phyloP scores from a whole-genome alignment of 2,888 invertebrate species.

The Zhuqinia jingwanae region DNA sequence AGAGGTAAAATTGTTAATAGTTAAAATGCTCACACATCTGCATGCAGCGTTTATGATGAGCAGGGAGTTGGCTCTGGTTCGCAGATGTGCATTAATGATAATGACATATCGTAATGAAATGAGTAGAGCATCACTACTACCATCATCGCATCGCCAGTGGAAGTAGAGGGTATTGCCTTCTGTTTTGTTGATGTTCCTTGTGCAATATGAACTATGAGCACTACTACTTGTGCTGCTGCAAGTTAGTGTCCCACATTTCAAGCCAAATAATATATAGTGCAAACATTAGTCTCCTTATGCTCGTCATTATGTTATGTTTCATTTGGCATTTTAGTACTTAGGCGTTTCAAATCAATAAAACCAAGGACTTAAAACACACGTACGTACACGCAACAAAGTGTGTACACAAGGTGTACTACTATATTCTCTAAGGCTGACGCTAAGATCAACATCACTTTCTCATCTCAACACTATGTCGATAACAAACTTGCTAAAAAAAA shows the following conservation, averaged over 20 bases:
- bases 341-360: conserved; percentile 64
- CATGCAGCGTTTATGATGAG: neutral
- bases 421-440: neutral
- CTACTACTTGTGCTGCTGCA: conserved; percentile 16
- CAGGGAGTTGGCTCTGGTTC: conserved; percentile 58
- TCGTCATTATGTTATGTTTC: neutral
- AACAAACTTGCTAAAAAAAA: conserved; percentile 19
- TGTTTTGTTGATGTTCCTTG: conserved; percentile 4
- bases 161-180: conserved; percentile 60
- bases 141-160: neutral
- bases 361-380: conserved; percentile 37
- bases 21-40: neutral
- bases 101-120: conserved; percentile 43
- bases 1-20: conserved; percentile 4
- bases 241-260: conserved; percentile 59
- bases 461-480: conserved; percentile 18
- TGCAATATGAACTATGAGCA: neutral
- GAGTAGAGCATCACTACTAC: neutral
- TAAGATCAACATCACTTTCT: conserved; percentile 32
- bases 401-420: neutral
- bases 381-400: neutral
- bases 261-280: conserved; percentile 2
- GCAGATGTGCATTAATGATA: conserved; percentile 67
- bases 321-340: conserved; percentile 37
- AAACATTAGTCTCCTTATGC: conserved; percentile 3